A percentile compares a stretch with the other conserved stretches of the same genome.
Evolutionary conservation across 2,888 invertebrate genomes (phyloP).

Genomic region (Pogonocherus hispidulus): DNA sequence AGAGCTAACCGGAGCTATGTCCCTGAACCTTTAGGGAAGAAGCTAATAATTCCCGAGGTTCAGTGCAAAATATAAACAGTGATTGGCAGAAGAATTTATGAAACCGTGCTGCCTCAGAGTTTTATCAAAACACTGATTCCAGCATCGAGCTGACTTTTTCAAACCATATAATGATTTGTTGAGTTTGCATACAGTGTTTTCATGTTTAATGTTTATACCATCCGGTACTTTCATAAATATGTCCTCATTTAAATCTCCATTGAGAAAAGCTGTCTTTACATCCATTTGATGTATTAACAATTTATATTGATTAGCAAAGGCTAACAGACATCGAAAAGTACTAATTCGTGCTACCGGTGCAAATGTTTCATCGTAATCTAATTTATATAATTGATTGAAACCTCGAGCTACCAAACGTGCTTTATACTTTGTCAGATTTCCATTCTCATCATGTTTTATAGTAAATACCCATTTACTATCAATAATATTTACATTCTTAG

Average conservation of each 20-base stretch:
- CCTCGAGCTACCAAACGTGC: constrained; percentile 3
- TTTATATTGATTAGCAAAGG: too few species aligned
- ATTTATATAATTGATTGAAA: not conserved
- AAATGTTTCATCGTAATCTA: constrained; percentile 14
- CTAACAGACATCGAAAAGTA: too few species aligned
- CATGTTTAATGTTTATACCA: constrained; percentile 11
- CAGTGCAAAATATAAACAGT: constrained; percentile 19
- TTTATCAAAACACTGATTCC: constrained; percentile 34
- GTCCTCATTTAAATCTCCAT: constrained; percentile 31
- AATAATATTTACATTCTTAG: not conserved
- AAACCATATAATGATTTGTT: constrained; percentile 38
- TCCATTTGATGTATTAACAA: too few species aligned
- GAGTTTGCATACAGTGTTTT: constrained; percentile 19
- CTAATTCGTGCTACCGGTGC: too few species aligned
- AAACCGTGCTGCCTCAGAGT: constrained; percentile 25
- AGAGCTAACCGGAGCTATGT: too few species aligned
- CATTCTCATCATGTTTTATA: not conserved
- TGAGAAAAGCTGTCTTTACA: constrained; percentile 33
- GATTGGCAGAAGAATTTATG: constrained; percentile 1
- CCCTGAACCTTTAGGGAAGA: too few species aligned
- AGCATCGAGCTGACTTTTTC: constrained; percentile 33
- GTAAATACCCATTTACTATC: constrained; percentile 14
- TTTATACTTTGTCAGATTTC: constrained; percentile 2
- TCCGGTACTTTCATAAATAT: constrained; percentile 26
- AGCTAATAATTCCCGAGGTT: too few species aligned